A percentile compares a stretch with the other conserved stretches of the same genome.
Conservation (phyloP, 64 coral and sea anemone species). For the Stichodactyla mertensii region DNA sequence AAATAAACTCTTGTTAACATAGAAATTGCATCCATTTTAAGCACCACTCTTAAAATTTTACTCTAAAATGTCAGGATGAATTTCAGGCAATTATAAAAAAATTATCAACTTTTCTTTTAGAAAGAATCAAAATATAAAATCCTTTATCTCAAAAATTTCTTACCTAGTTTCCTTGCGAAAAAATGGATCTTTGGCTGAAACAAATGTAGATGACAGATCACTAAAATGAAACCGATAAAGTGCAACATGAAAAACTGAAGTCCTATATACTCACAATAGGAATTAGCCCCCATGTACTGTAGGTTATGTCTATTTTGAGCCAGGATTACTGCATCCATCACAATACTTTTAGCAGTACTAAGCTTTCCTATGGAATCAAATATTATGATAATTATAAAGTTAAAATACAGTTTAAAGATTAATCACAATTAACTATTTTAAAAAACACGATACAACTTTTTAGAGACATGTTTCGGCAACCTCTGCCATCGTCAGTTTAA, state of each 20-base stretch:
- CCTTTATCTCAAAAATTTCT: too few species aligned
- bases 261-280: constrained; percentile 27
- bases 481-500: too few species aligned
- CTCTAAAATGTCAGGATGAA: too few species aligned
- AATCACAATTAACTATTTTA: too few species aligned
- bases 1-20: not conserved
- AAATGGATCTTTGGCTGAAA: constrained; percentile 51
- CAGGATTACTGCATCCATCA: constrained; percentile 47
- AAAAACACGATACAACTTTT: too few species aligned
- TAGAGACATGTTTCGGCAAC: too few species aligned
- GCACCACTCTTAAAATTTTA: too few species aligned
- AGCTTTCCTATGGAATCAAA: constrained; percentile 29
- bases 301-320: constrained; percentile 37
- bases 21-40: too few species aligned
- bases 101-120: not conserved
- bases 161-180: constrained; percentile 59
- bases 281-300: constrained; percentile 12
- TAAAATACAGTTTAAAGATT: too few species aligned
- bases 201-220: not conserved
- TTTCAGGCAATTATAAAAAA: too few species aligned
- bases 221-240: not conserved
- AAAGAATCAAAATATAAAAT: not conserved
- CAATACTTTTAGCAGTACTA: constrained; percentile 59
- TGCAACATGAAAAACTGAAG: not conserved
- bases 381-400: not conserved